These are phyloP conservation scores for Pseudanteris insignis DNA, from an alignment of 2,888 invertebrate species.

Conservation along the genomic window DNA sequence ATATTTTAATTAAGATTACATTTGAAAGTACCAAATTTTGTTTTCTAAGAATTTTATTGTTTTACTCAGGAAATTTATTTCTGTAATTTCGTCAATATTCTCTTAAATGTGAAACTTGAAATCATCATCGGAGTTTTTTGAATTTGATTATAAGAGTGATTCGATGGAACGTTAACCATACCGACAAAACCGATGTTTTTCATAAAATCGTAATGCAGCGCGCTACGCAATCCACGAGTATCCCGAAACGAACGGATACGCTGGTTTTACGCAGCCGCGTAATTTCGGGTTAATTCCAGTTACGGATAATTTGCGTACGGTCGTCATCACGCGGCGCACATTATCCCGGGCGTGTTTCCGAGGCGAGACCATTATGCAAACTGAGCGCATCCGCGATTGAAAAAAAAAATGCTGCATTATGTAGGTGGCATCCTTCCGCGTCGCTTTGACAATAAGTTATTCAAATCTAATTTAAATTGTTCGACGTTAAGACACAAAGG, in stretches of 20 bases:
- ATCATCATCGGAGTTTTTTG: too few species aligned
- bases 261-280: conserved; percentile 19
- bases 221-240: conserved; percentile 18
- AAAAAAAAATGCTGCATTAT: conserved; percentile 30
- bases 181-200: conserved; percentile 2
- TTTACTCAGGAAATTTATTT: too few species aligned
- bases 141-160: too few species aligned
- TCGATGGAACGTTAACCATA: not conserved
- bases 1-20: too few species aligned
- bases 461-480: conserved; percentile 38
- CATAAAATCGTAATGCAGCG: not conserved
- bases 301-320: conserved; percentile 34
- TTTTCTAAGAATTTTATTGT: too few species aligned
- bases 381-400: conserved; percentile 7
- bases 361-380: conserved; percentile 26
- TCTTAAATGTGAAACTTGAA: too few species aligned
- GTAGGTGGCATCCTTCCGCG: conserved; percentile 22
- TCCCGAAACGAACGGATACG: conserved; percentile 19
- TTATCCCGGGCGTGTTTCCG: conserved; percentile 18
- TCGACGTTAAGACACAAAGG: conserved; percentile 21
- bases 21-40: too few species aligned
- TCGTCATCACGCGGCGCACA: conserved; percentile 18
- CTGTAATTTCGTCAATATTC: too few species aligned
- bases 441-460: conserved; percentile 41
- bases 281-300: conserved; percentile 26